Base-by-base conservation (phyloP, 2,113 vertebrate species). In the Micromys minutus region DNA sequence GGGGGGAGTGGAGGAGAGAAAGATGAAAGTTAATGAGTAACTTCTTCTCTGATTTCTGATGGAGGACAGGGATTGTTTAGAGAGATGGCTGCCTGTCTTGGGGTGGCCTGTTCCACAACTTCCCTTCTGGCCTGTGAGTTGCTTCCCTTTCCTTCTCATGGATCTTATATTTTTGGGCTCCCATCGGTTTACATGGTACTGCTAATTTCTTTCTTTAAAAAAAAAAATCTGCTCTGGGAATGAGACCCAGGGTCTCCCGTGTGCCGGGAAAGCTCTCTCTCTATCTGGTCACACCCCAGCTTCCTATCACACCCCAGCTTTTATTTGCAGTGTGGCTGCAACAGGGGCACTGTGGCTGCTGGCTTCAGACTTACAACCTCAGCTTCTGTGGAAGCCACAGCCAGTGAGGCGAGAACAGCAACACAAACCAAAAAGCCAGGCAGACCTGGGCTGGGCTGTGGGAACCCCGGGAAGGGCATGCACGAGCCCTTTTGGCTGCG, bases 11-110 rank as follows among this genome's bases (percentile, higher is more conserved):
- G 65, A 52, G 34, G 76, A 92, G 42, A 36, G 31, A 63, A 45
- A 45, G 86, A 39, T 9, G 22, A n/a, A 39, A 79, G 96, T 97
- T 95, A 95, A 94, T 89, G 57, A 94, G 47, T 95, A 90, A 92
- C 92, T 2, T 6, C 71, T 24, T 76, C 52, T 19, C 80, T 92
- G 91, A 26, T 76, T 92, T 55, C 76, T 92, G 63, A 34, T 50
- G 26, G 90, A 67, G 77, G 72, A n/a, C 0, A 22, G 90, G 87
- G 69, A 59, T 29, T 93, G 75, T 94, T 91, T 83, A 57, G 39
- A 67, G 94, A 95, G 94, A 77, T n/a, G 79, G 88, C 63, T 1
- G 4, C 63, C 26, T 31, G 8, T n/a, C 55, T 39, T 4, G 21
- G 15, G 29, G 29, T 65, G 71, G 36, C 8, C 2, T 39, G 47